Evolutionary conservation across 2,888 invertebrate species (phyloP).

Genomic region (Cremastobaeus sp.): DNA sequence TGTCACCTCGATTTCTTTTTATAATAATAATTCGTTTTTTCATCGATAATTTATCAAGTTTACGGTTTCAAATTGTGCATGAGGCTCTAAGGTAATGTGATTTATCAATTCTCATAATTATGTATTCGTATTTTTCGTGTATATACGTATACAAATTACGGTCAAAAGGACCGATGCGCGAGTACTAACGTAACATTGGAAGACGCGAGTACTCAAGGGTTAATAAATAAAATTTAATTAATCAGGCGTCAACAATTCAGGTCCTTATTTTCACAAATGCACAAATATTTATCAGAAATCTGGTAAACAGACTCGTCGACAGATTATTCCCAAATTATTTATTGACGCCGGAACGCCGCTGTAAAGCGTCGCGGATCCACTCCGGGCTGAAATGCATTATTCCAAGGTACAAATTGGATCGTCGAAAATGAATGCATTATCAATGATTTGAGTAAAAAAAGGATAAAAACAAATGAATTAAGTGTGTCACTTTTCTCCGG

Average conservation of each 20-base stretch:
- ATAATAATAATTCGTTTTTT: too few species aligned
- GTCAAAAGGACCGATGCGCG: too few species aligned
- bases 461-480: conserved; percentile 6
- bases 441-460: background rate
- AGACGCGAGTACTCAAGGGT: too few species aligned
- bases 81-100: too few species aligned
- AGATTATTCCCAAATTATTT: background rate
- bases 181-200: too few species aligned
- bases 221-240: too few species aligned
- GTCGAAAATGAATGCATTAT: conserved; percentile 3
- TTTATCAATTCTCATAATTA: too few species aligned
- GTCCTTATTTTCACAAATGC: conserved; percentile 1
- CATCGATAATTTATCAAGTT: too few species aligned
- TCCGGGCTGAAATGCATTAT: conserved; percentile 3
- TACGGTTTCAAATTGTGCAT: too few species aligned
- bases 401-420: background rate
- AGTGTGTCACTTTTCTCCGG: conserved; percentile 3
- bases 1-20: too few species aligned
- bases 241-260: background rate
- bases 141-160: too few species aligned
- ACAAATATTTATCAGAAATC: conserved; percentile 4
- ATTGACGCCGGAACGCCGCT: background rate
- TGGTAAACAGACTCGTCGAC: background rate
- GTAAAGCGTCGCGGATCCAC: background rate
- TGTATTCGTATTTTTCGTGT: too few species aligned